A percentile compares a stretch with the other conserved stretches of the same genome.
These are phyloP conservation scores for Cebuella pygmaea DNA, from an alignment of 2,797 vertebrate genomes.

Conservation along the genomic window DNA sequence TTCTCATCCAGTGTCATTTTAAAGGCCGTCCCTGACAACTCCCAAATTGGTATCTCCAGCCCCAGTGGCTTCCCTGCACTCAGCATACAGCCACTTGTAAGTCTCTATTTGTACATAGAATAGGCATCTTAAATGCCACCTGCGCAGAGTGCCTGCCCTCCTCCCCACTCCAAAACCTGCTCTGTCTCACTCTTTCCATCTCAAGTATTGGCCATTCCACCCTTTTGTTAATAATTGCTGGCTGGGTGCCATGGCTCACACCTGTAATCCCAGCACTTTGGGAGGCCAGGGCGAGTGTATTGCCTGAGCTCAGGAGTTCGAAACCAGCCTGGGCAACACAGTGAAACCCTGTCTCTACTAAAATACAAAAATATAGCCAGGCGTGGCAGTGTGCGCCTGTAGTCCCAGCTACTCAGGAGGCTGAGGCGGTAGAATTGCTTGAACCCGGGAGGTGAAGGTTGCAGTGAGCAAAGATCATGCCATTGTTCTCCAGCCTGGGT, in stretches of 20 bases:
- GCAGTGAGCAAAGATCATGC: too few species aligned
- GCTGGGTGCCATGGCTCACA: too few species aligned
- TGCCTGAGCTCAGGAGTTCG: too few species aligned
- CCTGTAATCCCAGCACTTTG: too few species aligned
- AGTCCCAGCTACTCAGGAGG: too few species aligned
- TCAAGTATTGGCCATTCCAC: rapidly evolving
- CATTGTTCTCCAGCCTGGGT: too few species aligned
- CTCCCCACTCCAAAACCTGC: background rate
- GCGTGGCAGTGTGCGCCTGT: rapidly evolving
- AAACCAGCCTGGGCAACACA: too few species aligned
- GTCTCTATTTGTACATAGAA: rapidly evolving
- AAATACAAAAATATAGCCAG: too few species aligned
- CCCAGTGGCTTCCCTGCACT: background rate
- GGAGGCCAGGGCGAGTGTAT: too few species aligned
- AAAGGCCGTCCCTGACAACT: background rate
- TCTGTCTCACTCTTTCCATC: background rate
- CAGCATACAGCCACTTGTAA: rapidly evolving
- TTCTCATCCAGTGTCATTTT: background rate
- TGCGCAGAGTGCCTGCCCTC: background rate
- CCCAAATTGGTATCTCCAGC: background rate
- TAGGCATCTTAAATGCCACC: background rate
- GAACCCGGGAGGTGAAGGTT: too few species aligned
- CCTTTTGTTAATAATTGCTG: background rate
- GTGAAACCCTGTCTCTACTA: too few species aligned
- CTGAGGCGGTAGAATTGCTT: too few species aligned